A percentile compares a stretch with the other conserved stretches of the same genome.
Conservation (phyloP, 2,797 vertebrate species). For the Anguilla obscura region DNA sequence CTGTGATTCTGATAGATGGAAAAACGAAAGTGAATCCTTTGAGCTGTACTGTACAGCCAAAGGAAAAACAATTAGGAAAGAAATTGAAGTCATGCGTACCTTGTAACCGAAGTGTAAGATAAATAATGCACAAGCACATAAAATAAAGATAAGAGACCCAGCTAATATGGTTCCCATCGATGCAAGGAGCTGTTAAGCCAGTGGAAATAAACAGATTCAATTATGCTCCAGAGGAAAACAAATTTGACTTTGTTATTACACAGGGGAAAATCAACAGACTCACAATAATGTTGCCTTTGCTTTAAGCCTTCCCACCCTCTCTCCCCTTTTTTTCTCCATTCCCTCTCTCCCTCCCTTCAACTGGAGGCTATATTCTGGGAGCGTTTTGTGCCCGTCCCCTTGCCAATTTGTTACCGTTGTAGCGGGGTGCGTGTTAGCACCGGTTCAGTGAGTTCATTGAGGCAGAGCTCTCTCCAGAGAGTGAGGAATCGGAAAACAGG, state of each 20-base stretch:
- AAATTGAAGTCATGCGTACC: not conserved
- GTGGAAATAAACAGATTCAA: conserved; percentile 27
- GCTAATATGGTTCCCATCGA: not conserved
- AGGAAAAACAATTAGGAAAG: not conserved
- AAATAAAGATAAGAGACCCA: not conserved
- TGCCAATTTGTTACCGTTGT: not conserved
- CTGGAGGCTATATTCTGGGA: not conserved
- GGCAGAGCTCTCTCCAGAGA: not conserved
- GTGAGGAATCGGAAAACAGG: not conserved
- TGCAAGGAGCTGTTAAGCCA: not conserved
- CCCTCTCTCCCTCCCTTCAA: conserved; percentile 22
- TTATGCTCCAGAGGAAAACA: conserved; percentile 29
- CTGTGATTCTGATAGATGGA: not conserved
- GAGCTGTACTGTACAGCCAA: not conserved
- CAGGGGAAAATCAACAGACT: conserved; percentile 33
- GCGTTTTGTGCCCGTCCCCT: not conserved
- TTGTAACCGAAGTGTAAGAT: not conserved
- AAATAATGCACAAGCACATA: not conserved
- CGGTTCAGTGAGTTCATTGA: not conserved
- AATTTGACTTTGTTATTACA: conserved; percentile 24
- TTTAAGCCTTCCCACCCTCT: conserved; percentile 43
- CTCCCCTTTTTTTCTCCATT: conserved; percentile 13
- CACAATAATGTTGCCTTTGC: conserved; percentile 49
- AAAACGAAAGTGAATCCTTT: not conserved
- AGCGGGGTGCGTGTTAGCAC: not conserved